Evolutionary conservation across 1,140 invertebrate species (phyloP), one percentile per base, ranked within the genome.

Genomic region (Drosophila sucinea): DNA sequence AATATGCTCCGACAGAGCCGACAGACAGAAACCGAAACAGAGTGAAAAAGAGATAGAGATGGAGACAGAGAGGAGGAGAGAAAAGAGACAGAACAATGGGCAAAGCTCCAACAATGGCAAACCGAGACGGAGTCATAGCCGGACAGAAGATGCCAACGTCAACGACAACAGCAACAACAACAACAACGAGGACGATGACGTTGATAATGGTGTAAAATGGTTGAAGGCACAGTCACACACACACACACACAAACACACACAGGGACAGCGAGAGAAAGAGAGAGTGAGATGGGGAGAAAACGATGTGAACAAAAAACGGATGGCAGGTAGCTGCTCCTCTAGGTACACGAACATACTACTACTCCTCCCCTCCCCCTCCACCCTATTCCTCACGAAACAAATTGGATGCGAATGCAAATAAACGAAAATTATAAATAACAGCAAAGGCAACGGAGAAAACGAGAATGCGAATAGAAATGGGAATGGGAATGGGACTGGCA

Each of bases 381-480:
- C 23, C 23, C 7, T 11, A 3, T 7, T 23, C 44, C 72, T 72
- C 76, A 62, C 65, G 79, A 86, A 87, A 90, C 79, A 90, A 90
- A 90, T 90, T 90, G 87, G 87, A 90, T 90, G 87, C 87, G 87
- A 90, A 90, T 90, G 87, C 87, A 90, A 90, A 90, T 90, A 90
- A 90, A 90, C 82, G 87, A 90, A 90, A 90, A 90, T 90, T 90
- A 90, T 90, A 90, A 90, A 90, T 90, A 90, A 90, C 87, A 90
- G 83, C 79, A 90, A 80, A 23, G 67, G 68, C 54, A 73, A 75
- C 67, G 60, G 44, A 74, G 56, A 63, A 56, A 44, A 41, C 47
- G 54, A 44, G 66, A 72, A 62, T 62, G 71, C 44, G 44, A 69
- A 58, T 66, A 63, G 23, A 17, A 40, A 62, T 76, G 73, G 65